Base-by-base conservation (phyloP, 2,113 vertebrate genomes). In the Menidia beryllina region DNA sequence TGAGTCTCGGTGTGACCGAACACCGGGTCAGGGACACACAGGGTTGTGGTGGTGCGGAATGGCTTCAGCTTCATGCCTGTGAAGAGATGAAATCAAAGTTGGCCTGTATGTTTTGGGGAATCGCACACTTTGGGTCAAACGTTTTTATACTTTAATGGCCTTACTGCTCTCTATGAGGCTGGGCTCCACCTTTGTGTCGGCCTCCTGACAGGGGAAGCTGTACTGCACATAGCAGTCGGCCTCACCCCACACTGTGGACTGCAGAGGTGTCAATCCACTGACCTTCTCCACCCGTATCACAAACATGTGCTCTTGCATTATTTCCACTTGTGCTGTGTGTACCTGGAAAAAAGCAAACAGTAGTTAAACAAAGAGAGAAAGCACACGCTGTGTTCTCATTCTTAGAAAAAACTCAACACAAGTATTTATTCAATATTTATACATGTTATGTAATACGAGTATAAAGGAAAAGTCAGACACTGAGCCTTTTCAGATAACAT, bases 161-260 rank as follows among this genome's bases (percentile, higher is more conserved):
- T 80, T 86, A 97, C 97, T 92, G 1, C 86, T 92, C 71, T 95
- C 91, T 11, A 79, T 72, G 24, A 91, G 15, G 26, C 86, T 81
- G 2, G 75, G 70, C 52, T 93, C 88, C 34, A 69, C n/a, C 64
- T 64, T 11, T 41, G 79, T 60, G 70, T 79, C 14, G 69, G 62
- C 15, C 21, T 94, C 92, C 65, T 96, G 96, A 58, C 88, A 88
- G 0, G 96, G 97, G 76, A 99, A 99, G 27, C 84, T 85, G 91
- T 99, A 99, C 81, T 98, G 96, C 9, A 98, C 20, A 9, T 95
- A 99, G 84, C 97, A 98, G 90, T 99, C 98, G 0, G 98, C 95
- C 82, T 99, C 98, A 51, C 97, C 98, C 98, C 98, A 99, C 11
- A 99, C 95, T 0, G 97, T 97, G 61, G 96, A 92, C 88, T 99